A percentile compares a stretch with the other conserved stretches of the same genome.
Conservation (phyloP, 2,888 invertebrate species). For the Caenorhabditis sp. region DNA sequence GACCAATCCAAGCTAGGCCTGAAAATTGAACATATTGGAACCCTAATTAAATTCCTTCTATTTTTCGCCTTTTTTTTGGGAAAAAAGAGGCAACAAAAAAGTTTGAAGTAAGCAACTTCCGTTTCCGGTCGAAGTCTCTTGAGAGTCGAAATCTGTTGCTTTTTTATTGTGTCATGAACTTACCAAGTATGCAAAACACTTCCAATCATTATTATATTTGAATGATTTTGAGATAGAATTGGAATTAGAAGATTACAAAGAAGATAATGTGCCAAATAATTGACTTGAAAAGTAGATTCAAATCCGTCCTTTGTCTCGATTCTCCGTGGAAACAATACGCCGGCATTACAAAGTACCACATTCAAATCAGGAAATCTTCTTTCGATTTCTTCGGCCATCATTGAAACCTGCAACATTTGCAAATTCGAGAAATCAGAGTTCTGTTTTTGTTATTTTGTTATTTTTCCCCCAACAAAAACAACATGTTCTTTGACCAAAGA, state of each 20-base stretch:
- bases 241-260: conserved; percentile 58
- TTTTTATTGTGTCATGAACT: conserved; percentile 16
- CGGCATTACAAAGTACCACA: conserved; percentile 66
- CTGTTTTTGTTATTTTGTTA: conserved; percentile 12
- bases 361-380: conserved; percentile 64
- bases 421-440: conserved; percentile 16
- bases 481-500: conserved; percentile 6
- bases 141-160: not conserved
- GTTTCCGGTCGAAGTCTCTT: not conserved
- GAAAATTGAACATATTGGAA: not conserved
- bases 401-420: conserved; percentile 51
- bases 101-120: conserved; percentile 1
- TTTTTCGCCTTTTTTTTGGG: not conserved
- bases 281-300: conserved; percentile 68
- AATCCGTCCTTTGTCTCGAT: conserved; percentile 62
- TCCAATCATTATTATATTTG: conserved; percentile 67
- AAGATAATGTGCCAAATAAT: conserved; percentile 69
- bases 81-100: conserved; percentile 12
- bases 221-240: conserved; percentile 55
- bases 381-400: conserved; percentile 63
- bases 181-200: conserved; percentile 68
- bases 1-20: conserved; percentile 61
- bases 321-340: conserved; percentile 59
- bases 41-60: not conserved
- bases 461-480: conserved; percentile 5